A percentile compares a stretch with the other conserved stretches of the same genome.
Evolutionary conservation across 2,888 invertebrate species (phyloP).

Genomic region (Epinotia ramella): DNA sequence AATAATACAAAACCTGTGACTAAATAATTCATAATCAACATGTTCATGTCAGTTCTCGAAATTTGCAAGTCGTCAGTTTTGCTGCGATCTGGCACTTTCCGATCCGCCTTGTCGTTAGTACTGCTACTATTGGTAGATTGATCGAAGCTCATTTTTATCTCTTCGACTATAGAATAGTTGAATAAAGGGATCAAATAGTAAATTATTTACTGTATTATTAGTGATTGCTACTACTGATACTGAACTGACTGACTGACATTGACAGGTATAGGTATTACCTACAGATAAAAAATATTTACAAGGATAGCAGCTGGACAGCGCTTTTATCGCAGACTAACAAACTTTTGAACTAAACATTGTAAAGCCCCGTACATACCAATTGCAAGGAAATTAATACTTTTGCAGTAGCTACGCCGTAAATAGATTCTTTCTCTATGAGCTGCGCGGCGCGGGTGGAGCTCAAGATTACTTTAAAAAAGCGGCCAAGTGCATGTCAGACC

Average conservation of each 20-base stretch:
- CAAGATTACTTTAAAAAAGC: too few relatives aligned
- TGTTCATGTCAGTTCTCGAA: conserved; percentile 97
- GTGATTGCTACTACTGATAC: conserved; percentile 24
- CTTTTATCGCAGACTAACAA: background rate
- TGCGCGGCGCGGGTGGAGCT: too few relatives aligned
- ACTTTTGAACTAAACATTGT: too few relatives aligned
- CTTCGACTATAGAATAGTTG: conserved; percentile 2
- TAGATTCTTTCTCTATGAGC: too few relatives aligned
- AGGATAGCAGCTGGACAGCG: background rate
- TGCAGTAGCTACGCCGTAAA: too few relatives aligned
- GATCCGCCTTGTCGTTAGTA: conserved; percentile 72
- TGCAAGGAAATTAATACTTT: too few relatives aligned
- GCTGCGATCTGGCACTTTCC: conserved; percentile 89
- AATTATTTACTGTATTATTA: conserved; percentile 42
- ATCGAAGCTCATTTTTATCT: conserved; percentile 74
- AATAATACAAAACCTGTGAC: conserved; percentile 91
- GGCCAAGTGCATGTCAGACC: too few relatives aligned
- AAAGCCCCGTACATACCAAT: too few relatives aligned
- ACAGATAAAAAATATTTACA: conserved; percentile 9
- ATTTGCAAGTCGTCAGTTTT: conserved; percentile 91
- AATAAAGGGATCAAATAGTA: conserved; percentile 2
- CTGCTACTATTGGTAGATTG: conserved; percentile 67
- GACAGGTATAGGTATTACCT: conserved; percentile 16
- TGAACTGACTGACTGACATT: conserved; percentile 2
- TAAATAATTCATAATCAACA: conserved; percentile 99